Evolutionary conservation across 2,113 vertebrate genomes (phyloP).

Genomic region (Globicephala melas): DNA sequence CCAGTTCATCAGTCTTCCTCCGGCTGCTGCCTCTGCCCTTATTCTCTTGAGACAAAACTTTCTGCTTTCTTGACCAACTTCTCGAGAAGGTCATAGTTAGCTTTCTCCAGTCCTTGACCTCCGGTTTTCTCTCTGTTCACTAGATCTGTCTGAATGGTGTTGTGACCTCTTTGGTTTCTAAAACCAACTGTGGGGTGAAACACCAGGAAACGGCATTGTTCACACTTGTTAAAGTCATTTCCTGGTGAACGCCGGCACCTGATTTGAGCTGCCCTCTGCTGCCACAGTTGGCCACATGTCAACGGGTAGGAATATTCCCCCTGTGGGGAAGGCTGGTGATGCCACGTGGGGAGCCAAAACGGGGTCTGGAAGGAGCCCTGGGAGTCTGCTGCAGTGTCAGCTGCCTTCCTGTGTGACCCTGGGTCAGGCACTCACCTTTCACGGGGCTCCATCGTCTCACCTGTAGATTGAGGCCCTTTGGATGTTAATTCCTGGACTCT

Average conservation of each 20-base stretch:
- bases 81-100: neutral
- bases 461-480: fast-evolving
- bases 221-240: fast-evolving
- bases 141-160: fast-evolving
- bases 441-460: fast-evolving
- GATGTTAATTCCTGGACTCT: neutral
- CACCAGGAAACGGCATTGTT: neutral
- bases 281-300: fast-evolving
- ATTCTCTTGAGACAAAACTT: neutral
- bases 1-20: neutral
- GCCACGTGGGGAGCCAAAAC: fast-evolving
- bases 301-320: neutral
- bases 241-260: no score
- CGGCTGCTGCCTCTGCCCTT: neutral
- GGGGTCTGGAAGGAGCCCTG: neutral
- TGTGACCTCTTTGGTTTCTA: neutral
- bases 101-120: neutral
- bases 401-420: fast-evolving
- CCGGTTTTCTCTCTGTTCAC: neutral
- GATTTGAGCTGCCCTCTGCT: neutral
- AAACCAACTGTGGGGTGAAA: fast-evolving
- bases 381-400: fast-evolving
- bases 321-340: fast-evolving
- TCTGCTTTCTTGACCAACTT: neutral
- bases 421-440: no score